phyloP scores from a whole-genome alignment of 1,140 invertebrate genomes.

The Oncopeltus fasciatus region DNA sequence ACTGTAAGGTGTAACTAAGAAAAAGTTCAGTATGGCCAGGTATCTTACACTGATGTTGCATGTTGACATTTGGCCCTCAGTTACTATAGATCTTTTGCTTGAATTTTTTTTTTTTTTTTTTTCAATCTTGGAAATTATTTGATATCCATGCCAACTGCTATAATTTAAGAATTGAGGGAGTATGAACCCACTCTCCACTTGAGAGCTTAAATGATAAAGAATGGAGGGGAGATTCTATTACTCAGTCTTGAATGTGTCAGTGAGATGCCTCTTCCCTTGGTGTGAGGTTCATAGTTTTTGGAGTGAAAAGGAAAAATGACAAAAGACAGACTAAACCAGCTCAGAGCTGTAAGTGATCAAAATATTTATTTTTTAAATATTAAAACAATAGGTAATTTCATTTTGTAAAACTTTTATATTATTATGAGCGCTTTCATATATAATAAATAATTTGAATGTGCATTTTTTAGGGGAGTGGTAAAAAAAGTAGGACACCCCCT shows the following conservation, averaged over 20 bases:
- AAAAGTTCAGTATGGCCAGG: background rate
- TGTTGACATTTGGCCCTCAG: background rate
- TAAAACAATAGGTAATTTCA: background rate
- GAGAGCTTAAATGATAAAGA: constrained; percentile 10
- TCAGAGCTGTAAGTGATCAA: background rate
- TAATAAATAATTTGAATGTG: background rate
- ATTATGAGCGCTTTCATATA: too few relatives aligned
- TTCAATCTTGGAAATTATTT: background rate
- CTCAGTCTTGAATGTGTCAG: background rate
- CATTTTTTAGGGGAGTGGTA: background rate
- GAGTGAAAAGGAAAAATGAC: background rate
- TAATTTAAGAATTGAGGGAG: background rate
- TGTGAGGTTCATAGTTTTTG: background rate
- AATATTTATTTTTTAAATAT: background rate
- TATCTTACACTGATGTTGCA: background rate
- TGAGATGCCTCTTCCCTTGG: background rate
- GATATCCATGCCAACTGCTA: background rate
- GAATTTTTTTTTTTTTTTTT: background rate
- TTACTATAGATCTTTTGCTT: background rate
- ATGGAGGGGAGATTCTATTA: constrained; percentile 6
- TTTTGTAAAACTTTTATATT: background rate
- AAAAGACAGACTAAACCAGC: constrained; percentile 1
- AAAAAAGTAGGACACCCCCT: background rate
- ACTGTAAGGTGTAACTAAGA: background rate
- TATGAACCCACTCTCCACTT: background rate